Base-by-base conservation (phyloP, 2,797 vertebrate genomes). In the Kryptopterus vitreolus region DNA sequence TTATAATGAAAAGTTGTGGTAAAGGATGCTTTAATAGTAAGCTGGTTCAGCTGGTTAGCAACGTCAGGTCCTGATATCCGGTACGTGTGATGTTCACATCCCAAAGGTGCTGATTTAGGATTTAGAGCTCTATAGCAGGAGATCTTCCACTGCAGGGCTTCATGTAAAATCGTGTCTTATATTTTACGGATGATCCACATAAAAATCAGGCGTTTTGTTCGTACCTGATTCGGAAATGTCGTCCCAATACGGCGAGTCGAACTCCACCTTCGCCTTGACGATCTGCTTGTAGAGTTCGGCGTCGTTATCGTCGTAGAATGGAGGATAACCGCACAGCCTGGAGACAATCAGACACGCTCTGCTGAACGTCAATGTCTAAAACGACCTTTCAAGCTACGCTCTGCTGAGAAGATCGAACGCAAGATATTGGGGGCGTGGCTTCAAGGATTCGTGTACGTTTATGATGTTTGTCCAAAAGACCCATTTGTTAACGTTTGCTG, bases 201-300 rank as follows among this genome's bases (percentile, higher is more conserved):
- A n/a, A n/a, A n/a, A n/a, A n/a, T n/a, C n/a, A n/a, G n/a, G n/a
- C n/a, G 68, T 71, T 33, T 33, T 53, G 46, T 11, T 22, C 33
- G 26, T 84, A 94, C 93, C 93, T 79, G 93, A 94, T 58, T 91
- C 91, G 0, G 93, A 94, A 83, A 94, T 93, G 79, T 93, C 92
- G 52, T 94, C 91, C 93, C 93, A 93, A 72, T 92, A 94, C 1
- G 93, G 92, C 0, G 93, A 92, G 72, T 93, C 92, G 65, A 94
- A 94, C 87, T 94, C 92, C 46, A 92, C 94, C 82, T 91, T 91
- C 61, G 91, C 93, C 85, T 91, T 92, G 84, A 93, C 88, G 81
- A 94, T 93, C 89, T 93, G 93, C 86, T 88, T 91, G 89, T 94
- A 94, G 81, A 94, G 93, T 46, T 93, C 89, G 0, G 92, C 89